These are phyloP conservation scores for Equus przewalskii DNA, from an alignment of 2,113 vertebrate species.

Conservation along the genomic window DNA sequence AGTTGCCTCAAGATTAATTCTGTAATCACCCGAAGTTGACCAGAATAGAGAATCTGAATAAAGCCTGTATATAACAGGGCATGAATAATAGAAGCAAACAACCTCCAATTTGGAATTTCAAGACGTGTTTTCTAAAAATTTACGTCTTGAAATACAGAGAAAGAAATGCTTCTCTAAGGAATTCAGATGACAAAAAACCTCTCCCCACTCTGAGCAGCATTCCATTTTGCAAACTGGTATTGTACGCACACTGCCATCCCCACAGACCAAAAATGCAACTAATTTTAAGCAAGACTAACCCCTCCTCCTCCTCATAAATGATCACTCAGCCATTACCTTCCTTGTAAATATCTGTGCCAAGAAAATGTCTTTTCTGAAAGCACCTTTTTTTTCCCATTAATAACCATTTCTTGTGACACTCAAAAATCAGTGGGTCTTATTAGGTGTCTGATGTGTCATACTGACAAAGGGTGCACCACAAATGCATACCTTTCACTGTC, in stretches of 20 bases:
- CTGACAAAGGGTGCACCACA: not conserved
- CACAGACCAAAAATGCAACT: not conserved
- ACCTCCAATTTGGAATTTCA: not conserved
- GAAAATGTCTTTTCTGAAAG: constrained; percentile 43
- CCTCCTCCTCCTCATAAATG: not conserved
- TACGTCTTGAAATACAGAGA: not conserved
- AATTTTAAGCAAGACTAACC: not conserved
- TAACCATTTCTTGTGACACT: constrained; percentile 47
- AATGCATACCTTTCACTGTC: not conserved
- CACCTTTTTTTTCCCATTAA: not conserved
- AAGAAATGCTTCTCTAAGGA: not conserved
- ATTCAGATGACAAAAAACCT: not conserved
- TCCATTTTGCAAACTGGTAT: not conserved
- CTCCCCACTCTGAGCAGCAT: not conserved
- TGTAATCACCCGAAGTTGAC: not conserved
- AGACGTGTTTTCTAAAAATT: not conserved
- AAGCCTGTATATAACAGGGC: not conserved
- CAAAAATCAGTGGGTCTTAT: not conserved
- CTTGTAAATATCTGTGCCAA: constrained; percentile 8
- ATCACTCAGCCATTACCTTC: not conserved
- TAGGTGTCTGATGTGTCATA: not conserved
- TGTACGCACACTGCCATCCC: not conserved
- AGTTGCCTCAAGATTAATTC: constrained; percentile 33
- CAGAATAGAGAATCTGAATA: not conserved
- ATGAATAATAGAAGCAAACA: not conserved